A percentile compares a stretch with the other conserved stretches of the same genome.
phyloP scores from a whole-genome alignment of 2,888 invertebrate genomes.

The Notodromas monacha region DNA sequence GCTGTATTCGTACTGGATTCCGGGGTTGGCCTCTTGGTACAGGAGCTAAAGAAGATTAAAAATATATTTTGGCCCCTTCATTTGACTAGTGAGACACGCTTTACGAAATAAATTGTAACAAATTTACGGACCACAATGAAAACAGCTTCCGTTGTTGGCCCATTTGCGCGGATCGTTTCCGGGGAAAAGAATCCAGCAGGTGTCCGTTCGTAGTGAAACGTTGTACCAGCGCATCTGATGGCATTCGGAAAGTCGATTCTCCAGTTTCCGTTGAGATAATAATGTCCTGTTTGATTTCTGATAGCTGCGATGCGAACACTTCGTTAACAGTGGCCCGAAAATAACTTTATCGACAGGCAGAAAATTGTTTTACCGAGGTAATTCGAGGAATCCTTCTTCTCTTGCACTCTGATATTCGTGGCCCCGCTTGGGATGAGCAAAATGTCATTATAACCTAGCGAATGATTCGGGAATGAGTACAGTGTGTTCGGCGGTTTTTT shows the following conservation, averaged over 20 bases:
- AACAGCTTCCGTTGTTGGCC: conserved; percentile 63
- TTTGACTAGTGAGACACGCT: conserved; percentile 11
- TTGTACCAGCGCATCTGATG: conserved; percentile 40
- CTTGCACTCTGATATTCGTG: conserved; percentile 51
- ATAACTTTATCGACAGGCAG: no score
- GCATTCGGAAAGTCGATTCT: conserved; percentile 60
- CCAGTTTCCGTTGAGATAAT: conserved; percentile 77
- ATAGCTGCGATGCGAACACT: conserved; percentile 27
- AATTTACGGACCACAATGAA: conserved; percentile 28
- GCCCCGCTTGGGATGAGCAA: conserved; percentile 65
- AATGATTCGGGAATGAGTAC: no score
- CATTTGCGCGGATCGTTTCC: conserved; percentile 45
- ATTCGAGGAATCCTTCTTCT: conserved; percentile 47
- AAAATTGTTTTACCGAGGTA: conserved; percentile 32
- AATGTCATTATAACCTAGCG: conserved; percentile 59
- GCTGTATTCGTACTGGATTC: conserved; percentile 62
- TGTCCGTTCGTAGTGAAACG: conserved; percentile 56
- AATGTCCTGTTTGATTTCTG: conserved; percentile 42
- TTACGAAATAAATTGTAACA: neutral
- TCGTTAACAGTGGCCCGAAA: no score
- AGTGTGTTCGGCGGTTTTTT: no score
- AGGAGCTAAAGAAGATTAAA: no score
- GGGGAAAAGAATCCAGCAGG: conserved; percentile 29
- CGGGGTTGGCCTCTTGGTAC: conserved; percentile 48
- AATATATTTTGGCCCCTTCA: no score